A percentile compares a stretch with the other conserved stretches of the same genome.
phyloP scores from a whole-genome alignment of 1,140 invertebrate genomes.

The Apis dorsata region DNA sequence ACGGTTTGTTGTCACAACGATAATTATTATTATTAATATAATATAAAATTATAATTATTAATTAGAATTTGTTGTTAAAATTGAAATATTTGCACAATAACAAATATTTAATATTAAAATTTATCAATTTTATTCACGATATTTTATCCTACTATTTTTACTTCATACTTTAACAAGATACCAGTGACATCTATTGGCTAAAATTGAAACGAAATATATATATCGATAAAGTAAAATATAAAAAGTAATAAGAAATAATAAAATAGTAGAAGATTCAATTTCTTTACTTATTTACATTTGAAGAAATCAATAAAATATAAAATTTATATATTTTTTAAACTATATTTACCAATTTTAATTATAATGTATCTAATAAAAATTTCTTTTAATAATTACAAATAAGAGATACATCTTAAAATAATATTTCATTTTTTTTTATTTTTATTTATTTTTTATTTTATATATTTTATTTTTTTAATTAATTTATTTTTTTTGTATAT shows the following conservation, averaged over 20 bases:
- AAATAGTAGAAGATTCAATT: background rate
- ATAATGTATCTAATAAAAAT: no score
- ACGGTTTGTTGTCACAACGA: background rate
- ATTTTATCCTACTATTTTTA: no score
- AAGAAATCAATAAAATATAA: no score
- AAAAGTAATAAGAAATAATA: background rate
- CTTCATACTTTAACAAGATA: background rate
- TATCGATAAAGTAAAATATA: background rate
- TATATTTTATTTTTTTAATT: no score
- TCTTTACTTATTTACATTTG: no score
- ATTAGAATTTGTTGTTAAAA: background rate
- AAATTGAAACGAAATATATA: background rate
- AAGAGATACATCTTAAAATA: no score
- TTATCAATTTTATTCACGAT: background rate
- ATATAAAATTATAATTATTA: background rate
- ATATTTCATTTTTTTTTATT: no score
- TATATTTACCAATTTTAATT: no score
- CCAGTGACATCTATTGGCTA: background rate
- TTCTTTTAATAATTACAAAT: no score
- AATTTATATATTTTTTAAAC: no score
- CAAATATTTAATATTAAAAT: background rate
- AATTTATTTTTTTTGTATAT: no score
- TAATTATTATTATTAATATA: background rate
- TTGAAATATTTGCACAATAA: background rate
- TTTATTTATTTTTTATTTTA: no score